phyloP scores from a whole-genome alignment of 2,113 vertebrate species.

The Mionectes macconnelli region DNA sequence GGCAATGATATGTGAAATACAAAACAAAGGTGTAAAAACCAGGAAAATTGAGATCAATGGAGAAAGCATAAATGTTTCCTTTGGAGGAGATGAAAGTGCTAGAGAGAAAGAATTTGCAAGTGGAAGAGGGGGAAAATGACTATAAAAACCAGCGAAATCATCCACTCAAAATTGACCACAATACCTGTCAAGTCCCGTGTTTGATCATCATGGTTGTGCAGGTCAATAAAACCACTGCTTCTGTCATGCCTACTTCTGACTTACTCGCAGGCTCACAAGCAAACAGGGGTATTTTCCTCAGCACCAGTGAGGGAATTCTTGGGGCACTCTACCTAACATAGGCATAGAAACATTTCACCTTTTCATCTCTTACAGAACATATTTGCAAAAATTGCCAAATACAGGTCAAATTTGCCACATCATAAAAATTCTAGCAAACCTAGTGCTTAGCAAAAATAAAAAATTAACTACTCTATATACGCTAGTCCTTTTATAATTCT shows the following conservation, averaged over 20 bases:
- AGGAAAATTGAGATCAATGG: background rate
- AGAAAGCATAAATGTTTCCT: background rate
- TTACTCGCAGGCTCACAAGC: background rate
- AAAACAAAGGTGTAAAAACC: background rate
- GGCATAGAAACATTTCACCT: background rate
- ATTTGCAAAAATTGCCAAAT: background rate
- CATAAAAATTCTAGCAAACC: background rate
- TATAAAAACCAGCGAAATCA: background rate
- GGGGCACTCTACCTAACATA: background rate
- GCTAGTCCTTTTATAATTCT: background rate
- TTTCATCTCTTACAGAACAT: background rate
- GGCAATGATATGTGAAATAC: background rate
- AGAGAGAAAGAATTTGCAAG: background rate
- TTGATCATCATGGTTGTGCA: background rate
- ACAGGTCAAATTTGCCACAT: background rate
- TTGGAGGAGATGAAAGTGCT: background rate
- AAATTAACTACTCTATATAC: background rate
- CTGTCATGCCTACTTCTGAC: background rate
- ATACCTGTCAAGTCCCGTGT: background rate
- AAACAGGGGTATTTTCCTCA: rapidly evolving
- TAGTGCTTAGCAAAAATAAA: background rate
- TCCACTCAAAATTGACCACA: background rate
- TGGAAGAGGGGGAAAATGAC: background rate
- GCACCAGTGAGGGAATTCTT: background rate
- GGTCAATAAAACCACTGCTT: background rate